Conservation (phyloP, 2,797 vertebrate genomes). For the Syndactyla subalaris region DNA sequence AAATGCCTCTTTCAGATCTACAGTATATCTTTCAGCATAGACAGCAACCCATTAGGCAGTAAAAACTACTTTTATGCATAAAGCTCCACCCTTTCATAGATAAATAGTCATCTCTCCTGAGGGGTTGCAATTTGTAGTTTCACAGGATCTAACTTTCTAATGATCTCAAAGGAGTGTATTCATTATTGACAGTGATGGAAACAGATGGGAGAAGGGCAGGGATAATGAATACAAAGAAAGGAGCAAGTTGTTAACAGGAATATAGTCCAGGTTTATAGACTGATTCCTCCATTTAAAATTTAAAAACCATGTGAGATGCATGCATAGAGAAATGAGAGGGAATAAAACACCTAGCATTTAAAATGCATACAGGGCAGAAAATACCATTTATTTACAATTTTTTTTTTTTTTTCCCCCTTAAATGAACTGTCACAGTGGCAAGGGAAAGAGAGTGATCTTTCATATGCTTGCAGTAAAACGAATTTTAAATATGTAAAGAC, state of each 20-base stretch:
- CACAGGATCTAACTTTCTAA: neutral
- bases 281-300: neutral
- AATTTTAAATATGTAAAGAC: conserved; percentile 68
- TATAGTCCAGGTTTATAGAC: neutral
- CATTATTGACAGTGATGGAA: neutral
- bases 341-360: conserved; percentile 30
- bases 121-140: neutral
- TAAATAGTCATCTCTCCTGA: neutral
- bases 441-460: conserved; percentile 46
- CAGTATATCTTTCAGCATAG: neutral
- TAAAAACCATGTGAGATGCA: neutral
- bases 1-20: neutral
- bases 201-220: neutral
- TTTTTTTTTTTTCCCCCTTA: conserved; percentile 45
- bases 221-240: neutral
- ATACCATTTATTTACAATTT: conserved; percentile 42
- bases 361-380: conserved; percentile 40
- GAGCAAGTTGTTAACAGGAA: neutral
- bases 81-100: neutral
- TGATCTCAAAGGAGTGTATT: neutral
- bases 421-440: conserved; percentile 47
- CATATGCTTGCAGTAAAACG: conserved; percentile 59
- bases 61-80: neutral
- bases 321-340: neutral
- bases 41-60: neutral